These are phyloP conservation scores for Pipistrellus kuhlii DNA, from an alignment of 2,797 vertebrate species.

Conservation along the genomic window DNA sequence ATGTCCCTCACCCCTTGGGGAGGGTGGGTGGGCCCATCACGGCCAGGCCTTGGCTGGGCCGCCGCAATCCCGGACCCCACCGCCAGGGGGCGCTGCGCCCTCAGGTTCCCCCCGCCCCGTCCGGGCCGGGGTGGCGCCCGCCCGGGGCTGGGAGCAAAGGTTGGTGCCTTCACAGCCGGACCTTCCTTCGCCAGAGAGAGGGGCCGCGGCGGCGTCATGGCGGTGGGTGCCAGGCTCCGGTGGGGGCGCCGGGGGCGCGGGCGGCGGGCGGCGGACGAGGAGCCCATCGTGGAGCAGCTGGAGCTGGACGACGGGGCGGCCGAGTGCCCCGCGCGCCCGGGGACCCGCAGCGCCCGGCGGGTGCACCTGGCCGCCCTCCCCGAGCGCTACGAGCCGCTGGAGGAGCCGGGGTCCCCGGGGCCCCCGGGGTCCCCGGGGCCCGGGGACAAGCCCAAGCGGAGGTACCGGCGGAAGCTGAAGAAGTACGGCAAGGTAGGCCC, in stretches of 20 bases:
- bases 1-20: too few species aligned
- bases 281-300: conserved; percentile 61
- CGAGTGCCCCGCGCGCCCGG: neutral
- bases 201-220: conserved; percentile 74
- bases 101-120: neutral
- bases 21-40: too few species aligned
- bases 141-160: conserved; percentile 41
- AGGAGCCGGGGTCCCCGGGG: conserved; percentile 45
- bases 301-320: conserved; percentile 50
- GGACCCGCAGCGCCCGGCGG: neutral
- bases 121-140: neutral
- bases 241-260: conserved; percentile 39
- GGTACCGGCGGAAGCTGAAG: conserved; percentile 87
- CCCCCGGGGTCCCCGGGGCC: neutral
- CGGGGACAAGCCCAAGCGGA: conserved; percentile 63
- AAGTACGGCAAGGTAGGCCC: conserved; percentile 92
- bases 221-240: conserved; percentile 81
- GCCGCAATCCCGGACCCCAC: neutral
- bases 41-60: neutral
- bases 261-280: conserved; percentile 48
- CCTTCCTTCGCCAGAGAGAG: neutral
- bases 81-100: conserved; percentile 65
- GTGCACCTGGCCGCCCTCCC: conserved; percentile 88
- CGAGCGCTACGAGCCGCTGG: conserved; percentile 89
- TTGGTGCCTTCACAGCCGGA: fast-evolving